phyloP scores from a whole-genome alignment of 2,888 invertebrate genomes.

The Geophilus truncorum region DNA sequence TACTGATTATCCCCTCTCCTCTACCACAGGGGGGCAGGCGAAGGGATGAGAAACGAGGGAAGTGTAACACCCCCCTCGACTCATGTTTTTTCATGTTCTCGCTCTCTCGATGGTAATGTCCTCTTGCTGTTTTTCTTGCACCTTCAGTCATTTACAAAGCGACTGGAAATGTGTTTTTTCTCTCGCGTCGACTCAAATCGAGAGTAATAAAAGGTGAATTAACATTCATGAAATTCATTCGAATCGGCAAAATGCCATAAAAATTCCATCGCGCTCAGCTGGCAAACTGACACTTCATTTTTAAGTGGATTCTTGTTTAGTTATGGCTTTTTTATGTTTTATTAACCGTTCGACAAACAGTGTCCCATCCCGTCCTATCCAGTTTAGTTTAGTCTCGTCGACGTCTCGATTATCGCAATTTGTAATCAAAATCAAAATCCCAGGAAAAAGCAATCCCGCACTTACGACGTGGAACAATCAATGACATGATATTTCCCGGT shows the following conservation, averaged over 20 bases:
- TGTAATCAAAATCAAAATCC: background rate
- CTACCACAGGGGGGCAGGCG: background rate
- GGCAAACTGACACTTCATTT: background rate
- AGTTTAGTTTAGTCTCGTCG: no score
- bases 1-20: conserved; percentile 6
- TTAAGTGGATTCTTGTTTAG: no score
- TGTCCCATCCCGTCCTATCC: no score
- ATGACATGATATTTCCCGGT: no score
- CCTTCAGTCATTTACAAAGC: background rate
- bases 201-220: background rate
- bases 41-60: background rate
- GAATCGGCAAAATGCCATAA: background rate
- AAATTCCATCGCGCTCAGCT: background rate
- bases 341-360: no score
- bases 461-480: no score
- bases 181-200: background rate
- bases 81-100: conserved; percentile 1
- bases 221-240: background rate
- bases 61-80: background rate
- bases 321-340: no score
- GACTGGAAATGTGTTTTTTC: background rate
- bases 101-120: background rate
- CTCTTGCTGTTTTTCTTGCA: background rate
- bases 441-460: background rate
- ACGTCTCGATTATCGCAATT: no score